Evolutionary conservation across 2,797 vertebrate genomes (phyloP).

Genomic region (Lagocephalus sceleratus): DNA sequence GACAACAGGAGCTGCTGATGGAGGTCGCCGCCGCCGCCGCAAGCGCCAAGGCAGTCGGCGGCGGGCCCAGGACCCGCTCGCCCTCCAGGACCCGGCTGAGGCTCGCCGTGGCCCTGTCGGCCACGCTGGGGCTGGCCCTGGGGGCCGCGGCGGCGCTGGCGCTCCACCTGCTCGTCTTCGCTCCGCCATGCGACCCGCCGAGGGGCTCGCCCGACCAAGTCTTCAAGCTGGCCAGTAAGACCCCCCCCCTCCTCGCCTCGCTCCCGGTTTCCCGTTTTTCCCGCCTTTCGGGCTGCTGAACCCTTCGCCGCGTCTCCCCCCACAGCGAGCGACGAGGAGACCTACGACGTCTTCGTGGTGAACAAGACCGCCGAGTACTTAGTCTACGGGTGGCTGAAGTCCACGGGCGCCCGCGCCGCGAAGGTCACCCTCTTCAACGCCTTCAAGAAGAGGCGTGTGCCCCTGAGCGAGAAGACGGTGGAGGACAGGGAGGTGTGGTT

Average conservation of each 20-base stretch:
- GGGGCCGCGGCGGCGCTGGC: slow-evolving; percentile 14
- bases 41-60: not conserved
- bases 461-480: no score
- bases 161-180: no score
- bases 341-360: slow-evolving; percentile 37
- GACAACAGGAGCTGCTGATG: slow-evolving; percentile 25
- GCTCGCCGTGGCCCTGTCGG: slow-evolving; percentile 6
- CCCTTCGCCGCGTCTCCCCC: not conserved
- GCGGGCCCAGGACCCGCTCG: not conserved
- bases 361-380: not conserved
- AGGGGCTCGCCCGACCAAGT: no score
- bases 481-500: slow-evolving; percentile 25
- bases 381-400: slow-evolving; percentile 39
- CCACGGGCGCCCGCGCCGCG: accelerated
- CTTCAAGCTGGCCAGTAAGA: no score
- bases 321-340: slow-evolving; percentile 4
- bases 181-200: no score
- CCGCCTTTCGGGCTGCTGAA: not conserved
- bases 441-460: no score
- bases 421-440: not conserved
- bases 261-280: no score
- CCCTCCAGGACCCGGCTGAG: no score
- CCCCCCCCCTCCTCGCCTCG: no score
- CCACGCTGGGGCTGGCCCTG: slow-evolving; percentile 12
- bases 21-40: not conserved